Conservation (phyloP, 2,113 vertebrate species). For the Dipodomys stephensi region DNA sequence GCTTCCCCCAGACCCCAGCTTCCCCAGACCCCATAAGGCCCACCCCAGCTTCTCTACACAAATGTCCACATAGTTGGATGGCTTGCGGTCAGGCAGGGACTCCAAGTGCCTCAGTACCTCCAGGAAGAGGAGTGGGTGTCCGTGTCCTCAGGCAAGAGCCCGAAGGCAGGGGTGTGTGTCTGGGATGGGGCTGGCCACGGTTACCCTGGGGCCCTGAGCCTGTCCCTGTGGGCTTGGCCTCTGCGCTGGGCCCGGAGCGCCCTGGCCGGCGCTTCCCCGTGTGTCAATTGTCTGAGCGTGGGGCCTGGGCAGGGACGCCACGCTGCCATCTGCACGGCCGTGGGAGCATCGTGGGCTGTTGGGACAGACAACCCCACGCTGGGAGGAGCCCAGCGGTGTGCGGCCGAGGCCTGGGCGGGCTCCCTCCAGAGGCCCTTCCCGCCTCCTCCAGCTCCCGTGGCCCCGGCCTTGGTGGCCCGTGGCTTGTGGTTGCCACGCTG, state of each 20-base stretch:
- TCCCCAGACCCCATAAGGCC: too few relatives aligned
- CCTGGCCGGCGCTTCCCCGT: too few relatives aligned
- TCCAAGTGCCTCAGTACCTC: background rate
- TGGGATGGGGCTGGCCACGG: background rate
- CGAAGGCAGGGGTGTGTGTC: too few relatives aligned
- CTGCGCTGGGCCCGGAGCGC: too few relatives aligned
- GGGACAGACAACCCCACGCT: too few relatives aligned
- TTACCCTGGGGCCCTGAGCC: background rate
- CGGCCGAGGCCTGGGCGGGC: too few relatives aligned
- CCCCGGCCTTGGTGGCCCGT: background rate
- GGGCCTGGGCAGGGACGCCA: background rate
- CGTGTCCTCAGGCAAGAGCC: background rate
- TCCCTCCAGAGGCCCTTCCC: background rate
- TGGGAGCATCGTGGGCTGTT: background rate
- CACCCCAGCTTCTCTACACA: too few relatives aligned
- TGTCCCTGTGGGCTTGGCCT: background rate
- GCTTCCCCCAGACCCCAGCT: background rate
- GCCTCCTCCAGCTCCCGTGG: background rate
- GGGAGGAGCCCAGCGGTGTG: background rate
- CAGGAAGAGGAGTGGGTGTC: background rate
- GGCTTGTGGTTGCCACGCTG: accelerated
- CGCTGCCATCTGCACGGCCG: too few relatives aligned
- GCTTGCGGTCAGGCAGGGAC: too few relatives aligned
- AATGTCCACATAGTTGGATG: too few relatives aligned
- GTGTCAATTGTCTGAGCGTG: background rate